Evolutionary conservation across 2,797 vertebrate genomes (phyloP).

Genomic region (Mallotus villosus): DNA sequence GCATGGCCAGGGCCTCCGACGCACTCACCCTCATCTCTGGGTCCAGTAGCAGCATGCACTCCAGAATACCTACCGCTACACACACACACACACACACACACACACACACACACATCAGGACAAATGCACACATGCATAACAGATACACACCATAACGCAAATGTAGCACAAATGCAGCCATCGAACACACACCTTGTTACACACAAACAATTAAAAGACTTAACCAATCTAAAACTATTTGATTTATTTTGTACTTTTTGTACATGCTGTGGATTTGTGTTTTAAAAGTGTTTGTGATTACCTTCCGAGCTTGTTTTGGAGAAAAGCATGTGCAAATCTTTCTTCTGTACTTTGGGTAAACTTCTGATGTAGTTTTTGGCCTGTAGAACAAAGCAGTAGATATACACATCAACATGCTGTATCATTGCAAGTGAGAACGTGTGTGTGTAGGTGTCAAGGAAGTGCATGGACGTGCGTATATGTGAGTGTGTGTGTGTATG

Average conservation of each 20-base stretch:
- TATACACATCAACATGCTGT: not conserved
- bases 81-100: not conserved
- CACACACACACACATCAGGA: not conserved
- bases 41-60: constrained; percentile 94
- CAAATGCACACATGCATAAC: not conserved
- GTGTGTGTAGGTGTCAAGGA: too few species aligned
- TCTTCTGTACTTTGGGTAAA: constrained; percentile 88
- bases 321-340: constrained; percentile 86
- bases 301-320: constrained; percentile 83
- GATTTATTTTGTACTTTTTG: too few species aligned
- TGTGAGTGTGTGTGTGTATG: not conserved
- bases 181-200: not conserved
- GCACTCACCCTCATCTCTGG: constrained; percentile 87
- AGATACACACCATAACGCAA: not conserved
- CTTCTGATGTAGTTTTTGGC: constrained; percentile 93
- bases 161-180: not conserved
- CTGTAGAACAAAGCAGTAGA: constrained; percentile 61
- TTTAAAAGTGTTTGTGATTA: constrained; percentile 44
- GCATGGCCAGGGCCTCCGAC: constrained; percentile 83
- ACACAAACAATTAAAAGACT: too few species aligned
- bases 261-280: too few species aligned
- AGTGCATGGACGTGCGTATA: not conserved
- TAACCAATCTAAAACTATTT: too few species aligned
- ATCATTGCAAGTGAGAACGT: not conserved
- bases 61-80: constrained; percentile 87